Conservation (phyloP, 1,140 invertebrate genomes). For the Phthorimaea operculella region DNA sequence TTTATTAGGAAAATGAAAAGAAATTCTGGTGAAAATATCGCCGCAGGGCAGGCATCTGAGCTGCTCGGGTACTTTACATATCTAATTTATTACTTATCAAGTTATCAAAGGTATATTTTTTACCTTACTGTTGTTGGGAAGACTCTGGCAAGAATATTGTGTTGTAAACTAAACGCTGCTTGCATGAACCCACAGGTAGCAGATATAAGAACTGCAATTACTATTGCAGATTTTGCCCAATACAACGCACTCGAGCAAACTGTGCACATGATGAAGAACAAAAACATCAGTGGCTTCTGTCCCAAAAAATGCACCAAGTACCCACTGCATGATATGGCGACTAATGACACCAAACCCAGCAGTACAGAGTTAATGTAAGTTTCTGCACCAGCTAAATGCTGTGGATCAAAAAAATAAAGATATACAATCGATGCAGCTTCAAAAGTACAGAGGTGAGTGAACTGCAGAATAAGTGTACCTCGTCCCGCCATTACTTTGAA, state of each 20-base stretch:
- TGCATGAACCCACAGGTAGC: constrained; percentile 39
- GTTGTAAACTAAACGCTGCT: constrained; percentile 31
- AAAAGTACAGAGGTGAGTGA: no score
- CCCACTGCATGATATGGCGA: constrained; percentile 25
- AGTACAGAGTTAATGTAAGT: constrained; percentile 44
- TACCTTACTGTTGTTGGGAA: constrained; percentile 44
- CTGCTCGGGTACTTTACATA: no score
- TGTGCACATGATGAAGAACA: constrained; percentile 21
- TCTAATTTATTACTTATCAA: no score
- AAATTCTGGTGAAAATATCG: no score
- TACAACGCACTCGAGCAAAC: constrained; percentile 26
- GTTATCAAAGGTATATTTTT: background rate
- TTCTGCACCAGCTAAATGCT: constrained; percentile 37
- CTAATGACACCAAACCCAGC: constrained; percentile 27
- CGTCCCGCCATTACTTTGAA: no score
- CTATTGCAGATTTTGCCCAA: constrained; percentile 12
- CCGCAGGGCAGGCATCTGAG: no score
- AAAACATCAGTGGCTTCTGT: constrained; percentile 34
- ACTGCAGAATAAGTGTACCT: no score
- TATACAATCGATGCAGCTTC: background rate
- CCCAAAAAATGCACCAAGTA: constrained; percentile 28
- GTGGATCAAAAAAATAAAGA: constrained; percentile 15
- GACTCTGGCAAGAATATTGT: constrained; percentile 36
- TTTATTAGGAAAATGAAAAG: no score
- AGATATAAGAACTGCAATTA: constrained; percentile 39